Conservation (phyloP, 2,113 vertebrate species). For the Asarcornis scutulata region DNA sequence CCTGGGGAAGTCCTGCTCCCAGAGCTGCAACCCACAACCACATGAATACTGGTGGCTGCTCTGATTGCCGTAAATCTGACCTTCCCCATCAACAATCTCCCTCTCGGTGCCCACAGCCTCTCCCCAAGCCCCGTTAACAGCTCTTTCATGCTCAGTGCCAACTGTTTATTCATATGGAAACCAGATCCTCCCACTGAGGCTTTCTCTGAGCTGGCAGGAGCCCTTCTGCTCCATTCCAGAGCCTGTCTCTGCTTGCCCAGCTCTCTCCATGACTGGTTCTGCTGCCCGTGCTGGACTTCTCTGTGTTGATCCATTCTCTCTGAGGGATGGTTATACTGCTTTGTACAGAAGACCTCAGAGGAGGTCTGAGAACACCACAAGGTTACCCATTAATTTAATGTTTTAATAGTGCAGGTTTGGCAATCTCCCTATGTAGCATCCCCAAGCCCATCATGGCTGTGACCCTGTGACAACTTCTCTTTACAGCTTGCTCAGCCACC, state of each 20-base stretch:
- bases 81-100: background rate
- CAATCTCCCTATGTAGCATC: rapidly evolving
- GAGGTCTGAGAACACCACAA: background rate
- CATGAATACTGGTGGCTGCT: background rate
- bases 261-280: background rate
- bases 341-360: background rate
- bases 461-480: background rate
- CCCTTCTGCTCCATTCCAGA: background rate
- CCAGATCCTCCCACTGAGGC: background rate
- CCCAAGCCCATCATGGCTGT: background rate
- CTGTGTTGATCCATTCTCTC: background rate
- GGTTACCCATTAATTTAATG: background rate
- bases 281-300: background rate
- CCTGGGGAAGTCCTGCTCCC: background rate
- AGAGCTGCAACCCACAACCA: background rate
- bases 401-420: background rate
- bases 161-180: background rate
- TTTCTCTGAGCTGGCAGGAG: background rate
- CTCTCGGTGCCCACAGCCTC: background rate
- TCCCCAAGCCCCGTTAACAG: background rate
- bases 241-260: background rate
- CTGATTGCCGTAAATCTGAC: background rate
- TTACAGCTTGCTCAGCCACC: background rate
- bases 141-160: background rate
- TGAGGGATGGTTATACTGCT: background rate